A percentile compares a stretch with the other conserved stretches of the same genome.
Evolutionary conservation across 2,888 invertebrate species (phyloP).

Genomic region (Melieria omissa): DNA sequence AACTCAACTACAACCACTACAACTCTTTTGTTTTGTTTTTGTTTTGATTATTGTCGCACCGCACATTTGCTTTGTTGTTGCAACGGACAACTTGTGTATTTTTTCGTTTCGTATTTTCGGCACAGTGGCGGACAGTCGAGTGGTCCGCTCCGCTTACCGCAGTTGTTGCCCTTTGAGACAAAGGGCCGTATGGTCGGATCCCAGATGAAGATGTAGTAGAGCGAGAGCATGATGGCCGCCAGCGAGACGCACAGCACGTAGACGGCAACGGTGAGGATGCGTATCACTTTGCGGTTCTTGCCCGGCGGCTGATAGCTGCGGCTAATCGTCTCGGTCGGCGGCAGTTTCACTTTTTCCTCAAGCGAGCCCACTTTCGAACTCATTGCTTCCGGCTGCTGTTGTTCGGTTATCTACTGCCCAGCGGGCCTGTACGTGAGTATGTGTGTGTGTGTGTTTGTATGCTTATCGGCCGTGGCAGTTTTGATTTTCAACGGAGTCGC

Average conservation of each 20-base stretch:
- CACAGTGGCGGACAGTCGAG: no score
- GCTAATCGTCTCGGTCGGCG: conserved; percentile 66
- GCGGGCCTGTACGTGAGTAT: conserved; percentile 6
- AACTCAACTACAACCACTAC: no score
- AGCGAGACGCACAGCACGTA: conserved; percentile 94
- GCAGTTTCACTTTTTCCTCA: conserved; percentile 67
- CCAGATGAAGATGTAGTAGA: conserved; percentile 96
- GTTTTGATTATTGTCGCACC: neutral
- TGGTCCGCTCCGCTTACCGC: conserved; percentile 58
- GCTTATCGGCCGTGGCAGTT: neutral
- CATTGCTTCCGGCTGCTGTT: conserved; percentile 49
- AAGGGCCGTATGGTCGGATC: conserved; percentile 74
- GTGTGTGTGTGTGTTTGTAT: conserved; percentile 14
- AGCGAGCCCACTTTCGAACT: conserved; percentile 65
- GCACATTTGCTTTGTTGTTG: no score
- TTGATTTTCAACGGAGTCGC: no score
- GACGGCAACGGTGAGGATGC: conserved; percentile 91
- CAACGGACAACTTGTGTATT: no score
- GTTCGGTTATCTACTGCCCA: conserved; percentile 17
- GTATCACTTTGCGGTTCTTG: conserved; percentile 80
- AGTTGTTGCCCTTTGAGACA: conserved; percentile 65
- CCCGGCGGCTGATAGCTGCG: conserved; percentile 78
- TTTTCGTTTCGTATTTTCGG: no score
- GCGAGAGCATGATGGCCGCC: conserved; percentile 91
- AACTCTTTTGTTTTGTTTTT: neutral